Evolutionary conservation across 2,888 invertebrate genomes (phyloP).

Genomic region (Pollenia labialis): DNA sequence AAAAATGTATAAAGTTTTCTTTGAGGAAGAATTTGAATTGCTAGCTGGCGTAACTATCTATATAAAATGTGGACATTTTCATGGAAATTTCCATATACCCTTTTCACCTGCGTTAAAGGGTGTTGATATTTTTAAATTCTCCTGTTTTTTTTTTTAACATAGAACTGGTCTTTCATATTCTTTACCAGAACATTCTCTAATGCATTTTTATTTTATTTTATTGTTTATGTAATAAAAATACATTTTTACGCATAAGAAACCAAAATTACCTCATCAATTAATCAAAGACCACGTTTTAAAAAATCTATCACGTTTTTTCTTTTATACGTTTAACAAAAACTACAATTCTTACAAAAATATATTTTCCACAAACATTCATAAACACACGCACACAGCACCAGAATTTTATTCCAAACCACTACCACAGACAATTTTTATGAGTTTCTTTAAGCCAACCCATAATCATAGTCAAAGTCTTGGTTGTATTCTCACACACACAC

Average conservation of each 20-base stretch:
- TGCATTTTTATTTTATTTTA: not conserved
- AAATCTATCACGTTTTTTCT: slow-evolving; percentile 62
- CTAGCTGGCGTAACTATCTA: too few species aligned
- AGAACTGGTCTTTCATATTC: too few species aligned
- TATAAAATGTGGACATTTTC: too few species aligned
- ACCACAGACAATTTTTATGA: slow-evolving; percentile 46
- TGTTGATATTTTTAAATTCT: too few species aligned
- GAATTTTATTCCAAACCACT: slow-evolving; percentile 27
- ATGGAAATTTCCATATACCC: too few species aligned
- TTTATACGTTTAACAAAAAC: slow-evolving; percentile 3
- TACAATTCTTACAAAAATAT: slow-evolving; percentile 35
- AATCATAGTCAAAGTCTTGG: slow-evolving; percentile 55
- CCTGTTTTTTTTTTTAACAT: too few species aligned
- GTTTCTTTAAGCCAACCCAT: not conserved
- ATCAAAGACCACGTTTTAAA: slow-evolving; percentile 60
- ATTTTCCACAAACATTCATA: slow-evolving; percentile 8
- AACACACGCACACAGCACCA: not conserved
- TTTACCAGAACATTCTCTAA: not conserved
- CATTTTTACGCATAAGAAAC: slow-evolving; percentile 49
- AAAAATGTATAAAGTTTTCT: too few species aligned
- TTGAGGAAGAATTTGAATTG: too few species aligned
- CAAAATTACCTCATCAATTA: slow-evolving; percentile 54
- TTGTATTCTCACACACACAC: slow-evolving; percentile 20
- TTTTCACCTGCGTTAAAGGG: too few species aligned
- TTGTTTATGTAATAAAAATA: not conserved